Percentiles rank a stretch among this genome's conserved stretches.
phyloP scores from a whole-genome alignment of 2,888 invertebrate genomes.

The Heteromurus nitidus region DNA sequence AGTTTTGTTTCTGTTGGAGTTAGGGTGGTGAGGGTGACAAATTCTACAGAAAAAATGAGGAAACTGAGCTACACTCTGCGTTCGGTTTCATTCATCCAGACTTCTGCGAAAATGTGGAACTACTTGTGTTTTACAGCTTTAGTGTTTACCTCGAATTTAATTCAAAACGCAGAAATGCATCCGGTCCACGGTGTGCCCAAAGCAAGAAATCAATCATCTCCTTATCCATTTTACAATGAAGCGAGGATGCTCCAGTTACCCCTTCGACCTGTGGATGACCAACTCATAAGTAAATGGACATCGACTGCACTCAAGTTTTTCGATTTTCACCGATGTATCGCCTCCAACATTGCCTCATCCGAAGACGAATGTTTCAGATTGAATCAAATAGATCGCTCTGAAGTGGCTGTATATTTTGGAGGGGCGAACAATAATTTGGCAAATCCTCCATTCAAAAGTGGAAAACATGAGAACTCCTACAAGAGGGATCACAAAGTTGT shows the following conservation, averaged over 20 bases:
- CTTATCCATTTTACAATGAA: conserved; percentile 4
- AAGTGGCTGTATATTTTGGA: conserved; percentile 67
- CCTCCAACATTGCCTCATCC: conserved; percentile 62
- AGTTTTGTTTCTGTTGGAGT: no score
- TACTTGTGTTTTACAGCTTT: conserved; percentile 7
- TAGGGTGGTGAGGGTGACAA: no score
- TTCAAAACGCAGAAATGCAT: conserved; percentile 1
- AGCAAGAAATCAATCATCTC: conserved; percentile 17
- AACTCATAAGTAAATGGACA: conserved; percentile 60
- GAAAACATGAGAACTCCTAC: conserved; percentile 32
- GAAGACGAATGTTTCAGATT: conserved; percentile 70
- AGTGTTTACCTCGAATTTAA: conserved; percentile 42
- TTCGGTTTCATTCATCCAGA: neutral
- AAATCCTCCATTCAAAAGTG: neutral
- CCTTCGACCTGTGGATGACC: conserved; percentile 9
- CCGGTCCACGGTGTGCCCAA: conserved; percentile 22
- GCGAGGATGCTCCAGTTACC: neutral
- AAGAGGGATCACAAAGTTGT: conserved; percentile 64
- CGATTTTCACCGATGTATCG: conserved; percentile 67
- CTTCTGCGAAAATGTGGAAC: neutral
- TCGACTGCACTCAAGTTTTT: conserved; percentile 67
- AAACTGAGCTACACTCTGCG: neutral
- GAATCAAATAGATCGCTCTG: conserved; percentile 49
- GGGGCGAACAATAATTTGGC: neutral
- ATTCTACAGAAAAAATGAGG: neutral